Evolutionary conservation across 2,888 invertebrate genomes (phyloP).

Genomic region (Auanema sp.): DNA sequence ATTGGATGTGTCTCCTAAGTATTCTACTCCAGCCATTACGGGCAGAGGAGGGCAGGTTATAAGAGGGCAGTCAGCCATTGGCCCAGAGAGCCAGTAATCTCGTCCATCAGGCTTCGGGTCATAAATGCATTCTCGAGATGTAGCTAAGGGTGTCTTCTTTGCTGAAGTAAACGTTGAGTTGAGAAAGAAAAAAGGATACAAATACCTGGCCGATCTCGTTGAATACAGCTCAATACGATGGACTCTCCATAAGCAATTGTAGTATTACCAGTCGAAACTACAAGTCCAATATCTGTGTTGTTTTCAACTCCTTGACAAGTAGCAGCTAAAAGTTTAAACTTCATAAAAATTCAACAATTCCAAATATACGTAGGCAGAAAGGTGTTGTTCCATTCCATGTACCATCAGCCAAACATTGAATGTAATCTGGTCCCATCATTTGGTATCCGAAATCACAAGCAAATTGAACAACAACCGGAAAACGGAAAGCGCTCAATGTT

Average conservation of each 20-base stretch:
- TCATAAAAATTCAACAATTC: not conserved
- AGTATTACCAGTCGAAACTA: constrained; percentile 50
- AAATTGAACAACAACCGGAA: constrained; percentile 75
- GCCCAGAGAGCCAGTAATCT: constrained; percentile 64
- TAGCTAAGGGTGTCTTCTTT: constrained; percentile 72
- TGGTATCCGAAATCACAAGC: constrained; percentile 90
- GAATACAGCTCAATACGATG: constrained; percentile 58
- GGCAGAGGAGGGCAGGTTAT: constrained; percentile 86
- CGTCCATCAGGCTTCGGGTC: constrained; percentile 77
- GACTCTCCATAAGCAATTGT: constrained; percentile 60
- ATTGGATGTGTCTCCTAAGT: constrained; percentile 73
- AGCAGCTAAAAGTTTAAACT: constrained; percentile 52
- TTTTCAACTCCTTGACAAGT: constrained; percentile 62
- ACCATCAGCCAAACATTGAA: constrained; percentile 85
- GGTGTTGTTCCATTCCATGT: constrained; percentile 91
- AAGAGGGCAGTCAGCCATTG: constrained; percentile 50
- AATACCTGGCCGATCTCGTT: constrained; percentile 53
- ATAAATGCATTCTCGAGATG: constrained; percentile 90
- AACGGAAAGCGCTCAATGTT: constrained; percentile 40
- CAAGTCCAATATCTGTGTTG: constrained; percentile 58
- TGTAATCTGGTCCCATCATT: constrained; percentile 82
- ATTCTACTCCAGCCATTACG: constrained; percentile 89
- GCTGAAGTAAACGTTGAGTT: constrained; percentile 3
- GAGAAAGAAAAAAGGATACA: not conserved
- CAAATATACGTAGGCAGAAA: constrained; percentile 83